Base-by-base conservation (phyloP, 2,888 invertebrate genomes). In the Entomobrya proxima region DNA sequence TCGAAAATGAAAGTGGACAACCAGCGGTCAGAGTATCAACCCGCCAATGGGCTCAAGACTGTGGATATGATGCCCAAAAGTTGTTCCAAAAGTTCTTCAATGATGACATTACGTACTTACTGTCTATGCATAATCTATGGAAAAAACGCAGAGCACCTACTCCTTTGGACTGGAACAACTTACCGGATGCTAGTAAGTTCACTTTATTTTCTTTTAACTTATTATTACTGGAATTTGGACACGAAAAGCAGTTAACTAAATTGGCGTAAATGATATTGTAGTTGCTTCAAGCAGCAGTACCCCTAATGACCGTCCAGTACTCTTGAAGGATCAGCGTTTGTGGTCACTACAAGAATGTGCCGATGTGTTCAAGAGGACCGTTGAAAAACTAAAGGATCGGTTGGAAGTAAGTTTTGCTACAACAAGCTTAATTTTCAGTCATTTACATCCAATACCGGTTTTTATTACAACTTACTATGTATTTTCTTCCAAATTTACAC, bases 41-140 rank as follows among this genome's bases (percentile, higher is more conserved):
- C 0, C 94, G 97, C 47, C 93, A 94, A 27, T 99, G 98, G 98
- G 98, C 98, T 0, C 95, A 95, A 86, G 95, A 95, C 13, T 94
- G 94, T 52, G 94, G 95, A 88, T 99, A 98, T 91, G 95, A 98
- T 91, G 93, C 97, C 0, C 94, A 95, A 90, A 96, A 96, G 91
- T 92, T 99, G 15, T 98, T 99, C 91, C 94, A 95, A 52, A 99
- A 99, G 93, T 94, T 99, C 85, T 99, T 99, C 92, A 93, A 94
- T 87, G 97, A 98, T 91, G 99, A 99, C 92, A 98, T 99, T 78
- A 95, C 96, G 86, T 99, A 99, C 92, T 93, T 99, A 88, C 92
- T 98, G 82, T 95, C 95, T 2, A 99, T 99, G 98, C 95, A 96
- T 90, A 96, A 98, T 91, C 93, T 99, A 78, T 99, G 99, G 99